Evolutionary conservation across 2,888 invertebrate genomes (phyloP).

Genomic region (Sesia bembeciformis): DNA sequence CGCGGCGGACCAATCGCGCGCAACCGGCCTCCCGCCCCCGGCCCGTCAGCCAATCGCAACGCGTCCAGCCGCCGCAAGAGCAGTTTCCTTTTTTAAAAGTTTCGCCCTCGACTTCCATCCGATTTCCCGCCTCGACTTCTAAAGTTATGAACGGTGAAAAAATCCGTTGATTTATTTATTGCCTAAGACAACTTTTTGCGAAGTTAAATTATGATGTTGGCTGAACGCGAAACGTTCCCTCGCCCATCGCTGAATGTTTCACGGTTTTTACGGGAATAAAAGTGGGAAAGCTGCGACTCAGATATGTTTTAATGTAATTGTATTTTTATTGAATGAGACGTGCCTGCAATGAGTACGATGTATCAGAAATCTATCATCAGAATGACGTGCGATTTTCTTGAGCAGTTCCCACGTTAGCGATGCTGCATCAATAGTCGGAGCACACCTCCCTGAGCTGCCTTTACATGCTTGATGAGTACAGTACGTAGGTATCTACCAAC

Average conservation of each 20-base stretch:
- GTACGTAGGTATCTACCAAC: constrained; percentile 45
- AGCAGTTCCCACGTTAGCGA: constrained; percentile 9
- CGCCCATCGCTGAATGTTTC: constrained; percentile 29
- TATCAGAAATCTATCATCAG: constrained; percentile 7
- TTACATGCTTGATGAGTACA: constrained; percentile 6
- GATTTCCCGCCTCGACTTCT: constrained; percentile 68
- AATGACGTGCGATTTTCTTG: constrained; percentile 10
- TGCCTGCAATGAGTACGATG: constrained; percentile 20
- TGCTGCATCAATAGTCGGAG: background rate
- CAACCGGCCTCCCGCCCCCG: constrained; percentile 55
- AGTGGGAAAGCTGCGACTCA: constrained; percentile 7
- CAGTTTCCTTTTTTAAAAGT: constrained; percentile 73
- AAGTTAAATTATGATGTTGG: constrained; percentile 63
- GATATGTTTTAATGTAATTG: constrained; percentile 30
- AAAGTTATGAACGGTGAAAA: constrained; percentile 65
- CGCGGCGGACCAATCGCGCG: constrained; percentile 52
- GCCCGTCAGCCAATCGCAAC: constrained; percentile 48
- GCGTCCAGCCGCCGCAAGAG: constrained; percentile 47
- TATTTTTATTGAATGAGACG: constrained; percentile 30
- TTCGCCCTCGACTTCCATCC: constrained; percentile 70
- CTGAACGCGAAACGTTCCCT: constrained; percentile 27
- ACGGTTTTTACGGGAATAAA: constrained; percentile 34
- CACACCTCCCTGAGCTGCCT: background rate
- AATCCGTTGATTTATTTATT: constrained; percentile 64
- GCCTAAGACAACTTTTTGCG: constrained; percentile 48